These are phyloP conservation scores for Mixornis gularis DNA, from an alignment of 2,113 vertebrate genomes.

Conservation along the genomic window DNA sequence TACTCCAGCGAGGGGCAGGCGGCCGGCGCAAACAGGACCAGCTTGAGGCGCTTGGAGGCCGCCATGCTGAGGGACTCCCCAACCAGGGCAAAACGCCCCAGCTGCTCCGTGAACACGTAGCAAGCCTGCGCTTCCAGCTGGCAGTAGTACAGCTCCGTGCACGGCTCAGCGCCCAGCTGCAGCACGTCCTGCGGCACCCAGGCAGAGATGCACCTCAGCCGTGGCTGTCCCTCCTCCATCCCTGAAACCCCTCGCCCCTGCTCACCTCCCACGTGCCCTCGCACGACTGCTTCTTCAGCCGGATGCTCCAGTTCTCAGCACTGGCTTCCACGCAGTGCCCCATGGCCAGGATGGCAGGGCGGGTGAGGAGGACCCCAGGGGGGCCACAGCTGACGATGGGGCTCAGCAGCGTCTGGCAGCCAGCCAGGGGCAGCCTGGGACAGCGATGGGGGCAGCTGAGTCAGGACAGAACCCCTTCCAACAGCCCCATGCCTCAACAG, in stretches of 20 bases:
- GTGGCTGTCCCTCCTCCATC: not conserved
- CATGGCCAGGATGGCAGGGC: constrained; percentile 93
- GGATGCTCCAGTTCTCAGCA: constrained; percentile 93
- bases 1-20: constrained; percentile 94
- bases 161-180: constrained; percentile 87
- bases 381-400: constrained; percentile 97
- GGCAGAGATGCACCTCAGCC: not conserved
- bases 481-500: fast-evolving
- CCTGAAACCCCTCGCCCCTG: fast-evolving
- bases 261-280: constrained; percentile 97
- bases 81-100: constrained; percentile 92
- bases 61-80: constrained; percentile 96
- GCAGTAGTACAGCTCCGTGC: constrained; percentile 92
- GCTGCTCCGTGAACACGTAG: constrained; percentile 92
- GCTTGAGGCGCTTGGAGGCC: constrained; percentile 91
- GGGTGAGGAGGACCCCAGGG: constrained; percentile 92
- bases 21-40: constrained; percentile 90
- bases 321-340: constrained; percentile 94
- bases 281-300: constrained; percentile 94
- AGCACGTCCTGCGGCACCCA: constrained; percentile 83
- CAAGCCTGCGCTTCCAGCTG: constrained; percentile 92
- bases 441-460: not conserved
- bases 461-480: not conserved
- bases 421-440: constrained; percentile 88
- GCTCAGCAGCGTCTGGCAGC: constrained; percentile 95